phyloP scores from a whole-genome alignment of 92 coral and sea anemone species.

The Porites rus region DNA sequence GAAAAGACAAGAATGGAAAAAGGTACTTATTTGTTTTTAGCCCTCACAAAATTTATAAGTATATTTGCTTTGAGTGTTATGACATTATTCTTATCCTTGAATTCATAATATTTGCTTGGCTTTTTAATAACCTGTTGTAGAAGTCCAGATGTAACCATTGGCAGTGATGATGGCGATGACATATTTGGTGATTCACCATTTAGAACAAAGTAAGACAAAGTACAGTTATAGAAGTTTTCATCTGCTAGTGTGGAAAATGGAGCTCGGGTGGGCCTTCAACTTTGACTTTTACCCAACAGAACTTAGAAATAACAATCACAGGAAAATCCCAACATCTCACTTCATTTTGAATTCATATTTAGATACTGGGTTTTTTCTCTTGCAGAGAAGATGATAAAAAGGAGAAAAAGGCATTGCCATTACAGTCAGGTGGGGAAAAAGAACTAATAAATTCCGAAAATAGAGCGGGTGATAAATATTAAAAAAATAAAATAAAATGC shows the following conservation, averaged over 20 bases:
- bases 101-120: too few relatives aligned
- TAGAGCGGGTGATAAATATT: too few relatives aligned
- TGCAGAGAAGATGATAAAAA: conserved; percentile 42
- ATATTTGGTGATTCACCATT: conserved; percentile 80
- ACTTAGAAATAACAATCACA: too few relatives aligned
- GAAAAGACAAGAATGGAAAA: conserved; percentile 71
- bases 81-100: too few relatives aligned
- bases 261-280: neutral
- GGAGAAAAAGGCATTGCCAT: conserved; percentile 16
- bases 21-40: conserved; percentile 21
- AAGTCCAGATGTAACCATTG: conserved; percentile 89
- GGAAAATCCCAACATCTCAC: too few relatives aligned
- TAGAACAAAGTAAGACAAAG: conserved; percentile 59
- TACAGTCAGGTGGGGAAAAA: conserved; percentile 35
- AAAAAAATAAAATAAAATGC: too few relatives aligned
- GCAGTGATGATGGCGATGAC: conserved; percentile 89
- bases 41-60: neutral
- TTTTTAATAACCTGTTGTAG: conserved; percentile 9
- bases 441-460: too few relatives aligned
- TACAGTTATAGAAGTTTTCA: neutral
- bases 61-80: neutral
- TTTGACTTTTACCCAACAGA: neutral
- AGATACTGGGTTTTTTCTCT: neutral
- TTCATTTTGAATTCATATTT: too few relatives aligned
- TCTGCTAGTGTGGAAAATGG: neutral